phyloP scores from a whole-genome alignment of 2,113 vertebrate genomes.

The Lagenorhynchus albirostris region DNA sequence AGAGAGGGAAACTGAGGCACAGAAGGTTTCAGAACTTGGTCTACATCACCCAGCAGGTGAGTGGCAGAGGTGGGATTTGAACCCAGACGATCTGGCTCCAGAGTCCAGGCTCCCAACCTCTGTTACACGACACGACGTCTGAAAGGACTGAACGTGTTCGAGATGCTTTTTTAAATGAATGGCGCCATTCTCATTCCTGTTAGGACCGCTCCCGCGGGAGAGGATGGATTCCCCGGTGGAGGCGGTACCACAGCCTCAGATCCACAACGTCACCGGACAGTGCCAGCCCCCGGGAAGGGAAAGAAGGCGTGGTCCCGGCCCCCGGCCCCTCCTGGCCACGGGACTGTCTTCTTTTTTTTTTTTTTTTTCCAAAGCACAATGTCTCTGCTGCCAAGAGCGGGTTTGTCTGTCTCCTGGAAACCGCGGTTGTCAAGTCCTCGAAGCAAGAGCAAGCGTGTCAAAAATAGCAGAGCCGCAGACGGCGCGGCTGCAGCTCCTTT shows the following conservation, averaged over 20 bases:
- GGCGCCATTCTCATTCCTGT: neutral
- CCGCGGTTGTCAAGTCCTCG: constrained; percentile 78
- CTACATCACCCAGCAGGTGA: neutral
- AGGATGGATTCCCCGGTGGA: neutral
- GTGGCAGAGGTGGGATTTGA: neutral
- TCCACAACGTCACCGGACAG: rapidly evolving
- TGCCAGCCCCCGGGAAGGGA: neutral
- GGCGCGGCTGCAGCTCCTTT: constrained; percentile 71
- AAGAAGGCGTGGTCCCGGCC: neutral
- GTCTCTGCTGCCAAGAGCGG: constrained; percentile 32
- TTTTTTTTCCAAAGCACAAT: neutral
- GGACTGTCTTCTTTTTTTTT: neutral
- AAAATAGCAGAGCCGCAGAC: constrained; percentile 68
- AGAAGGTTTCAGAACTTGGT: neutral
- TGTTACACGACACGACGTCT: neutral
- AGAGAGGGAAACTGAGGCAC: neutral
- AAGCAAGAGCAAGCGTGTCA: constrained; percentile 78
- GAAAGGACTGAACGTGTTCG: neutral
- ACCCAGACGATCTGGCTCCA: neutral
- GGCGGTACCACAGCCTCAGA: rapidly evolving
- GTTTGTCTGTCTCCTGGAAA: constrained; percentile 80
- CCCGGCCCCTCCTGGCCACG: neutral
- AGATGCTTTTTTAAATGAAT: neutral
- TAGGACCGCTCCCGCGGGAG: no score
- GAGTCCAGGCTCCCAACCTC: neutral